Base-by-base conservation (phyloP, 1,140 invertebrate species). In the Dendroctonus valens region DNA sequence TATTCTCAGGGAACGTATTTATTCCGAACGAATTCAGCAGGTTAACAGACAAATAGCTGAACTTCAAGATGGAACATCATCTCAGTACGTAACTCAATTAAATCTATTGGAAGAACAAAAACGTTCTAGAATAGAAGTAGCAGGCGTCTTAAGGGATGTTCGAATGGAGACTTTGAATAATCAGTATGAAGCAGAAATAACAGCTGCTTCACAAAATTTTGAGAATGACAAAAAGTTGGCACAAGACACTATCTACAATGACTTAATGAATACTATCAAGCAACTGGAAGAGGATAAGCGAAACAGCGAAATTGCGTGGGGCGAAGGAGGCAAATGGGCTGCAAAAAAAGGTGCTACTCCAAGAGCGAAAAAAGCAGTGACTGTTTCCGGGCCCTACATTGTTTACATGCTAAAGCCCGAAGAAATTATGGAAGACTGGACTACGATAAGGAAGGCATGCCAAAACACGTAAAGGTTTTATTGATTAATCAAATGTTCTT, bases 351-450 rank as follows among this genome's bases (percentile, higher is more conserved):
- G 73, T 46, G 74, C 78, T 5, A 60, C 73, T 41, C 73, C 74
- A 8, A 76, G 89, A 15, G 41, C 49, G 65, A 86, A 87, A 71
- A 92, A 93, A 82, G 91, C 93, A 0, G 89, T 95, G 37, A 89
- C 92, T 1, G 92, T 98, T n/a, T 84, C 91, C 38, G 95, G 95
- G 0, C 96, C 96, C 51, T 98, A 95, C 79, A 93, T 98, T 71
- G 94, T 98, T 0, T 98, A 98, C 75, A 95, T 97, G 93, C 83
- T 98, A 39, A 89, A 87, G 66, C 95, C 97, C 64, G 84, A 89
- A 51, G 95, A 98, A 74, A 97, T 98, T 74, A 85, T 97, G 77
- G 95, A 97, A 77, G 96, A 98, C 79, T 98, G 95, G 94, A 90
- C 93, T 0, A 81, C 89, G 4, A 96, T 98, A 63, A 89, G 93